A percentile compares a stretch with the other conserved stretches of the same genome.
Evolutionary conservation across 2,113 vertebrate species (phyloP).

Genomic region (Callospermophilus lateralis): DNA sequence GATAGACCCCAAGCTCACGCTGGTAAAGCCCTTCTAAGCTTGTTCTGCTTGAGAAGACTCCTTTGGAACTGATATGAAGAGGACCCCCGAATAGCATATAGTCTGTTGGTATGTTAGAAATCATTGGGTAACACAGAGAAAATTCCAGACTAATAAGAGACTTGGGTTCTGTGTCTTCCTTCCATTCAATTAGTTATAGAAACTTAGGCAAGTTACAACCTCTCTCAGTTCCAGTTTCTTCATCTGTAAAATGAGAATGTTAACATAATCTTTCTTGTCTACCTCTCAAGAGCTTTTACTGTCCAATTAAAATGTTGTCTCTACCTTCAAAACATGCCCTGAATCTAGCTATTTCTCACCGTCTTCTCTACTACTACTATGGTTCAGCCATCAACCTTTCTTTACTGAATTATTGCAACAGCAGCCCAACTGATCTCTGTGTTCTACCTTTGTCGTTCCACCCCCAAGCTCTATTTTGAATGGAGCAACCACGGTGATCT

Average conservation of each 20-base stretch:
- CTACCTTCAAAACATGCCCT: not conserved
- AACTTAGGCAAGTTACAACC: not conserved
- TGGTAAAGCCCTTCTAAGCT: not conserved
- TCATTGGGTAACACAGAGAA: not conserved
- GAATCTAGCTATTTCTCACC: not conserved
- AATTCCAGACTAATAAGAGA: not conserved
- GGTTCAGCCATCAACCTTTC: not conserved
- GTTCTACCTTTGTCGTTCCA: not conserved
- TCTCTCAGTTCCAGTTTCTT: slow-evolving; percentile 44
- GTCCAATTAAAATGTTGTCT: not conserved
- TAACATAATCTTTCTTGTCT: not conserved
- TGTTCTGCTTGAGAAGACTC: not conserved
- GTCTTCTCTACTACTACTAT: not conserved
- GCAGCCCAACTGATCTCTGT: not conserved
- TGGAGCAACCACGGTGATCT: not conserved
- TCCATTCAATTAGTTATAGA: not conserved
- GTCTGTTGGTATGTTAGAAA: not conserved
- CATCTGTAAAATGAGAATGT: not conserved
- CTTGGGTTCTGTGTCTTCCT: not conserved
- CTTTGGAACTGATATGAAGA: not conserved
- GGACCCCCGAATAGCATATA: not conserved
- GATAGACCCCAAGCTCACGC: not conserved
- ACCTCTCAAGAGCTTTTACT: not conserved
- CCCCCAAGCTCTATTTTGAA: not conserved
- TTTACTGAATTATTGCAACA: not conserved